Conservation (phyloP, 2,113 vertebrate genomes). For the Perca schrenkii region DNA sequence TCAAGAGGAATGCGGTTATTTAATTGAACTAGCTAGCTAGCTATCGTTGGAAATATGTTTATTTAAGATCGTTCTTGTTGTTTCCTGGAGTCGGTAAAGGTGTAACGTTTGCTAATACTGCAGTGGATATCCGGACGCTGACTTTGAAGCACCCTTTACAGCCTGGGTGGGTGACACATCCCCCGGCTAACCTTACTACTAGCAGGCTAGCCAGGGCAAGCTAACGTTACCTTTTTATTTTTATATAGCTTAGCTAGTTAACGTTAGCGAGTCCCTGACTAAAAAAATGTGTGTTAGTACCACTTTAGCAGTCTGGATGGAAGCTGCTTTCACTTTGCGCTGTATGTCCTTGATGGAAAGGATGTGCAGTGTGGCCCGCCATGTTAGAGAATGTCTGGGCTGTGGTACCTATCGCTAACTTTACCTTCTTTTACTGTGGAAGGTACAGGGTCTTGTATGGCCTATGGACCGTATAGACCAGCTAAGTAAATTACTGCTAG, state of each 20-base stretch:
- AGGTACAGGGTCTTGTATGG: too few species aligned
- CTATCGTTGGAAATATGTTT: fast-evolving
- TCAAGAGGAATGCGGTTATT: fast-evolving
- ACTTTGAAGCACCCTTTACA: slow-evolving; percentile 76
- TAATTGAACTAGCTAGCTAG: too few species aligned
- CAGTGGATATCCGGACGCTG: slow-evolving; percentile 1
- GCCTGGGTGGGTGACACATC: neutral
- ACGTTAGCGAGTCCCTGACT: too few species aligned
- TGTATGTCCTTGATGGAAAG: slow-evolving; percentile 34
- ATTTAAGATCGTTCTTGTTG: neutral
- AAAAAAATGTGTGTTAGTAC: neutral
- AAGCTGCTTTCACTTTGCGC: neutral
- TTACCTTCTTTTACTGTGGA: too few species aligned
- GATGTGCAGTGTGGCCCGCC: slow-evolving; percentile 4
- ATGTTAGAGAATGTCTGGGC: slow-evolving; percentile 20
- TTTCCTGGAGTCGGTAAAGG: neutral
- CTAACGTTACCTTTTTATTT: neutral
- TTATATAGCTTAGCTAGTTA: too few species aligned
- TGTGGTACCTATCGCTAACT: neutral
- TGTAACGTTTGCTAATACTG: neutral
- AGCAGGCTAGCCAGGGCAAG: neutral
- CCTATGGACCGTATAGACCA: too few species aligned
- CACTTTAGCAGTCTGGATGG: fast-evolving
- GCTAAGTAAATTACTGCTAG: neutral
- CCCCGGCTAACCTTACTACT: neutral